Conservation (phyloP, 1,140 invertebrate genomes). For the Ceratoteleas bidentatus region DNA sequence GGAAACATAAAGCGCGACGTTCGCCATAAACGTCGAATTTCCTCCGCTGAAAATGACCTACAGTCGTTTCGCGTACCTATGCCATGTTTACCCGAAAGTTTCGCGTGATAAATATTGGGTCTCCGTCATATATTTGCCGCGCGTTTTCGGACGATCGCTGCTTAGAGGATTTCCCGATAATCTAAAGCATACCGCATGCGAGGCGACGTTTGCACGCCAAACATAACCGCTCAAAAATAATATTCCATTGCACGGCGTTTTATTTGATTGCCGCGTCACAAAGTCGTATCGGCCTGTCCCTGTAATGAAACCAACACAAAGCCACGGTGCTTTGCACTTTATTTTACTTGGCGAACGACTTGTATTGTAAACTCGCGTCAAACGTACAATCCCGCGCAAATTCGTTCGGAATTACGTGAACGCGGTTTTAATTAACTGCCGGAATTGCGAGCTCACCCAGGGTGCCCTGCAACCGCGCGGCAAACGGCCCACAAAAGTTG, state of each 20-base stretch:
- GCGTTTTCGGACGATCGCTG: neutral
- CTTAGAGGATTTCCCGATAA: conserved; percentile 4
- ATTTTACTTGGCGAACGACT: conserved; percentile 11
- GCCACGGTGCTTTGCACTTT: neutral
- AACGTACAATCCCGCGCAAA: neutral
- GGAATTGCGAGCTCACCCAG: neutral
- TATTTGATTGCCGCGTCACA: conserved; percentile 6
- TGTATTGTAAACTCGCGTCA: neutral
- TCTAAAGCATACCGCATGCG: too few species aligned
- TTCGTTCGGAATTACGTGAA: conserved; percentile 1
- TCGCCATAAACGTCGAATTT: too few species aligned
- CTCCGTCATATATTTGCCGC: too few species aligned
- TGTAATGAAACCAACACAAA: conserved; percentile 3
- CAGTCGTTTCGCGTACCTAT: too few species aligned
- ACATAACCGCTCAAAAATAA: conserved; percentile 1
- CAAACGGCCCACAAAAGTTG: neutral
- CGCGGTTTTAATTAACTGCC: neutral
- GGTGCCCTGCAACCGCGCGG: too few species aligned
- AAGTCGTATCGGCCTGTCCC: neutral
- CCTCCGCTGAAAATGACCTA: too few species aligned
- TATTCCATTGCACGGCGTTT: conserved; percentile 18
- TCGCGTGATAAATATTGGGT: too few species aligned
- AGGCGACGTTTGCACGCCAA: neutral
- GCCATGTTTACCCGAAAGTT: too few species aligned
- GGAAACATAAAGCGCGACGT: too few species aligned